Base-by-base conservation (phyloP, 2,113 vertebrate genomes). In the Echinops telfairi region DNA sequence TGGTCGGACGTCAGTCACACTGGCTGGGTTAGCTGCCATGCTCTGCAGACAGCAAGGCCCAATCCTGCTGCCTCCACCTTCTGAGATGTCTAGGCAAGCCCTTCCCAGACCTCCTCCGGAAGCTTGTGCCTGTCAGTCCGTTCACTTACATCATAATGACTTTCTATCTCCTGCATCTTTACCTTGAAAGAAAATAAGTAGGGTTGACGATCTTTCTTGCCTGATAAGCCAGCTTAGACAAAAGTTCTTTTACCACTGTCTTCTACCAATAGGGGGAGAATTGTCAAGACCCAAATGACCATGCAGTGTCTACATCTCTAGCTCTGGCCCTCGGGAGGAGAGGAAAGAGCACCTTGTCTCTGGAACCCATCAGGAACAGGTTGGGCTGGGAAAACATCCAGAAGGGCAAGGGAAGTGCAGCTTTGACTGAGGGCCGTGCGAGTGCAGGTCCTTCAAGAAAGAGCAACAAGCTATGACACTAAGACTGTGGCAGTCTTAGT, bases 261-360 rank as follows among this genome's bases (percentile, higher is more conserved):
- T 83, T 95, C 95, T 88, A 92, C 82, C 92, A 73, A 89, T n/a
- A 80, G 86, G 83, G 27, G 82, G 11, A 83, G 70, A 75, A 43
- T 38, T 90, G 80, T 95, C 82, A 94, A 82, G 83, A 92, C 82
- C n/a, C 31, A 29, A 79, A 78, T 38, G 33, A 14, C 31, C 15
- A 40, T 25, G 38, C 1, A 3, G 9, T 64, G 47, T 64, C 62
- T 89, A 4, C 8, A 33, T 80, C 33, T 14, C 40, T 25, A 31
- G 66, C 22, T 17, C 33, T 47, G 88, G 29, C 38, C 23, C 6
- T 53, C 23, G 6, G 1, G 15, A 7, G 25, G 25, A 62, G 22
- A 70, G 20, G 0, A 22, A 19, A 58, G 47, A 83, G 47, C 23
- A 27, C 0, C 2, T 7, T 14, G 6, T 36, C 33, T 80, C 47